Base-by-base conservation (phyloP, 2,888 invertebrate genomes). In the Hydropsyche betteni region DNA sequence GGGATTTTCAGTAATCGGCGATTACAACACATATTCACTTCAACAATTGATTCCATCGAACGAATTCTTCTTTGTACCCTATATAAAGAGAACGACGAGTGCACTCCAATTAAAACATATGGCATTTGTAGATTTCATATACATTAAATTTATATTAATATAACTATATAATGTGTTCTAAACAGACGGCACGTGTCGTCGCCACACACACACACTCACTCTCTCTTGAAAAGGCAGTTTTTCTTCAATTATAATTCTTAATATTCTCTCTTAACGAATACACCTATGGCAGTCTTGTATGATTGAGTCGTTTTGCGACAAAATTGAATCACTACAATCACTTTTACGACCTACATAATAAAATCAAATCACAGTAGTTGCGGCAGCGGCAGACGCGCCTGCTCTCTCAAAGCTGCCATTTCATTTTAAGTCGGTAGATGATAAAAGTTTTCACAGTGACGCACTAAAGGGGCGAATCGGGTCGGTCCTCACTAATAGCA, bases 221-320 rank as follows among this genome's bases (percentile, higher is more conserved):
- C 44, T 44, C 64, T 64, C 34, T 36, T 34, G 12, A 75, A 76
- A 80, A 78, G 77, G 78, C 76, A 77, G 71, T 74, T 50, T 44
- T 50, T 68, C 33, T 33, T 34, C 12, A 7, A 7, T 24, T 10
- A 64, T 64, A 38, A 24, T 68, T 38, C 24, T n/a, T 71, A 33
- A 77, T 77, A 76, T 74, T 73, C 10, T 61, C 16, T 36, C 34
- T 64, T 64, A 64, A 64, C n/a, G 24, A 64, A 36, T 64, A 55
- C 55, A 69, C 68, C 77, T 80, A 80, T 79, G 80, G 80, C 80
- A 80, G 80, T 80, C 80, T 80, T 80, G 76, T 68, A 70, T 75
- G 73, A 75, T 77, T 76, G 77, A 69, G 64, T 50, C 34, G 24
- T 64, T n/a, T 55, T n/a, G 55, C 55, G 55, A 55, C 70, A 70